Percentiles rank a stretch among this genome's conserved stretches.
Conservation (phyloP, 2,888 invertebrate species). For the Petrolisthes cinctipes region DNA sequence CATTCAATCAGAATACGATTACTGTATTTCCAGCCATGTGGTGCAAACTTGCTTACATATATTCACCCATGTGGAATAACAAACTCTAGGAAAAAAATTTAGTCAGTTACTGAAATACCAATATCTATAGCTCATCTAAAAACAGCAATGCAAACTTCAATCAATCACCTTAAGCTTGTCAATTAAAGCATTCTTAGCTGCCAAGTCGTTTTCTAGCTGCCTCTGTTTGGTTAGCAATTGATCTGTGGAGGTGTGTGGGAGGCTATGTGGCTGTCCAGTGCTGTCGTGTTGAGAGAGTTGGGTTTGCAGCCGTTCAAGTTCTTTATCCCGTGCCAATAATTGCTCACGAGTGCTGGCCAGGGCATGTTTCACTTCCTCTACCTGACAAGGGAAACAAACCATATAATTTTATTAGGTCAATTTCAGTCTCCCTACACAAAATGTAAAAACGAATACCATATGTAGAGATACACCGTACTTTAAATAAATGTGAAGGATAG, state of each 20-base stretch:
- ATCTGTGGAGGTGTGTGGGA: slow-evolving; percentile 40
- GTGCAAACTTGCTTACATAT: no score
- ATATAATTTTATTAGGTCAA: no score
- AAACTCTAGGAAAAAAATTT: no score
- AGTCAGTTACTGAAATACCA: no score
- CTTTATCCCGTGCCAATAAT: slow-evolving; percentile 43
- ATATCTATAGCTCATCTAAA: neutral
- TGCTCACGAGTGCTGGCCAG: slow-evolving; percentile 29
- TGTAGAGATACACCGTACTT: no score
- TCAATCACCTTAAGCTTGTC: slow-evolving; percentile 38
- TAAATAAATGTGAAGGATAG: no score
- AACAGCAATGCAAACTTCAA: neutral
- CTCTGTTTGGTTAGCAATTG: neutral
- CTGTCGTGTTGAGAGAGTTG: neutral
- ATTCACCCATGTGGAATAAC: no score
- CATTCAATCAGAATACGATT: no score
- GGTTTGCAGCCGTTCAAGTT: slow-evolving; percentile 41
- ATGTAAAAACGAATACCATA: no score
- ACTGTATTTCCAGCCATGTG: no score
- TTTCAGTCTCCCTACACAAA: no score
- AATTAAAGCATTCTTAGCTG: slow-evolving; percentile 13
- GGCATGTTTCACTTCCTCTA: slow-evolving; percentile 44
- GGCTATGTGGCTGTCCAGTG: slow-evolving; percentile 33
- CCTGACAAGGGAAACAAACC: slow-evolving; percentile 11
- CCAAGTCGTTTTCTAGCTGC: slow-evolving; percentile 36